These are phyloP conservation scores for Aporophyla nigra DNA, from an alignment of 2,888 invertebrate genomes.

Conservation along the genomic window DNA sequence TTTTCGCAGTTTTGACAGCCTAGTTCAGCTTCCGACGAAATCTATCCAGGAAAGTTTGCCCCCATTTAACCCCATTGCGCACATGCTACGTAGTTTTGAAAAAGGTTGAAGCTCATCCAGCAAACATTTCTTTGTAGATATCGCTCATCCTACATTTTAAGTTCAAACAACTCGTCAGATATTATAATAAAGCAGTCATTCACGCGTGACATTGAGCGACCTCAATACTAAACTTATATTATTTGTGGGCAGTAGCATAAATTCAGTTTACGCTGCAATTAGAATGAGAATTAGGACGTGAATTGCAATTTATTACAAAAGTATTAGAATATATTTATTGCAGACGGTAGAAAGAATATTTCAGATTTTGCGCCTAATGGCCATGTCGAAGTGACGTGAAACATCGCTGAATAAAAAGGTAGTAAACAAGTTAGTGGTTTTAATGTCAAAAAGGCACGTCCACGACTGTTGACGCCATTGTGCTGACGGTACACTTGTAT, in stretches of 20 bases:
- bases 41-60: slow-evolving; percentile 47
- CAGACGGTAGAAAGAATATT: slow-evolving; percentile 50
- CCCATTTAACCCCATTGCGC: slow-evolving; percentile 33
- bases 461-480: slow-evolving; percentile 56
- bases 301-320: slow-evolving; percentile 68
- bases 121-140: slow-evolving; percentile 17
- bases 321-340: slow-evolving; percentile 59
- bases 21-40: slow-evolving; percentile 41
- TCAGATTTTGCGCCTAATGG: slow-evolving; percentile 58
- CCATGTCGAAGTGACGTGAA: slow-evolving; percentile 60
- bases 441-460: slow-evolving; percentile 58
- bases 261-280: slow-evolving; percentile 65
- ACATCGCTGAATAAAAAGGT: slow-evolving; percentile 55
- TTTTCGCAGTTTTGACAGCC: slow-evolving; percentile 51
- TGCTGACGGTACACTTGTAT: slow-evolving; percentile 44
- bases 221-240: slow-evolving; percentile 65
- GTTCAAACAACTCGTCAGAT: slow-evolving; percentile 33
- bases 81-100: slow-evolving; percentile 29
- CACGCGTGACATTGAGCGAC: slow-evolving; percentile 50
- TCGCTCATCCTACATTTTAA: slow-evolving; percentile 22
- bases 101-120: slow-evolving; percentile 6
- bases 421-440: slow-evolving; percentile 61
- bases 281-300: slow-evolving; percentile 64
- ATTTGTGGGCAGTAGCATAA: slow-evolving; percentile 63
- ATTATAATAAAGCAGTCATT: slow-evolving; percentile 51